Evolutionary conservation across 2,113 vertebrate species (phyloP).

Genomic region (Neoarius graeffei): DNA sequence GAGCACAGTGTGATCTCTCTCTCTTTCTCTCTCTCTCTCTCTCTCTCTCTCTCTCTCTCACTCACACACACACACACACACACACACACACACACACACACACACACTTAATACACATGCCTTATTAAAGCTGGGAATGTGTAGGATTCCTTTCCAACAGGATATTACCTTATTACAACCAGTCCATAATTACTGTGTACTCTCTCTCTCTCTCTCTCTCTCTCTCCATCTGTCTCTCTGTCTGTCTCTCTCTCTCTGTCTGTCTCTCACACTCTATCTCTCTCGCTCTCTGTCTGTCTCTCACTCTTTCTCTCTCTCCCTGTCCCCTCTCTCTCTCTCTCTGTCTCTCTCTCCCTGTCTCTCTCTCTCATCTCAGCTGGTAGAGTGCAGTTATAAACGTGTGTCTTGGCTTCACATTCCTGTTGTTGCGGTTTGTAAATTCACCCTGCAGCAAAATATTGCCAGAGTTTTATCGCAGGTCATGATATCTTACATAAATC

Average conservation of each 20-base stretch:
- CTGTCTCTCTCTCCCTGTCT: background rate
- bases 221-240: too few species aligned
- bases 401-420: conserved; percentile 28
- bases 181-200: conserved; percentile 49
- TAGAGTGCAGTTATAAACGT: conserved; percentile 27
- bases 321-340: conserved; percentile 18
- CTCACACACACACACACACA: conserved; percentile 44
- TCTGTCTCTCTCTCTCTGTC: too few species aligned
- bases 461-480: background rate
- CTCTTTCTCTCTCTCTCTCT: conserved; percentile 14
- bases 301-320: too few species aligned
- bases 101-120: conserved; percentile 29
- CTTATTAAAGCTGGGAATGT: conserved; percentile 55
- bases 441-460: background rate
- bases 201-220: conserved; percentile 11
- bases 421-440: conserved; percentile 9
- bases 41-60: conserved; percentile 9
- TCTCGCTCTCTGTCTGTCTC: too few species aligned
- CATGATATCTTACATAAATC: background rate
- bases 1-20: conserved; percentile 54
- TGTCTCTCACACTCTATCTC: too few species aligned
- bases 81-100: conserved; percentile 51
- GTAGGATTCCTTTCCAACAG: conserved; percentile 54
- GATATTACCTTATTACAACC: conserved; percentile 57
- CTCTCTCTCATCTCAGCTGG: conserved; percentile 12